These are phyloP conservation scores for Phrynocephalus versicolor DNA, from an alignment of 2,113 vertebrate genomes.

Conservation along the genomic window DNA sequence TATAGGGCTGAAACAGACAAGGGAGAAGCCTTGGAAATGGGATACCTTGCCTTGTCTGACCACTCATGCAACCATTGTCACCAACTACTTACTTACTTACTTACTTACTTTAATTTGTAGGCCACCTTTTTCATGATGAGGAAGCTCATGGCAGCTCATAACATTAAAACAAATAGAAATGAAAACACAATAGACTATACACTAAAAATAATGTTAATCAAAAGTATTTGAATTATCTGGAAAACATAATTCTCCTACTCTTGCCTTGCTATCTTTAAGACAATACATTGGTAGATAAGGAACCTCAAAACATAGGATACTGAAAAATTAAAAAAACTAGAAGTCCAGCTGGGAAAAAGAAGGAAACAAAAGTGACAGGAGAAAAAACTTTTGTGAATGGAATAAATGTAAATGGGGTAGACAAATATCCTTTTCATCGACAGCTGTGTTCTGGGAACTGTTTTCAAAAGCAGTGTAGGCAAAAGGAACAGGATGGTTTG, in stretches of 20 bases:
- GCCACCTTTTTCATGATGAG: too few species aligned
- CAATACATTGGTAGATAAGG: not conserved
- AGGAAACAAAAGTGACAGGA: not conserved
- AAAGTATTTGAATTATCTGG: not conserved
- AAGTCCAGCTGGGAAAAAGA: slow-evolving; percentile 10
- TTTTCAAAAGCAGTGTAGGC: slow-evolving; percentile 31
- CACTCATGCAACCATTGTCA: too few species aligned
- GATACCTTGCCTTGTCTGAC: not conserved
- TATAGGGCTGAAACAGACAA: not conserved
- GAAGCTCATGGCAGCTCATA: too few species aligned
- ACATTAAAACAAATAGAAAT: too few species aligned
- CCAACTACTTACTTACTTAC: too few species aligned
- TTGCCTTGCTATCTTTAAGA: not conserved
- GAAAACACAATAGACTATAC: too few species aligned
- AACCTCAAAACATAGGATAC: not conserved
- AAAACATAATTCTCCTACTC: not conserved
- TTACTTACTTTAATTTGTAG: too few species aligned
- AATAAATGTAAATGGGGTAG: slow-evolving; percentile 9
- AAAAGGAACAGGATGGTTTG: not conserved
- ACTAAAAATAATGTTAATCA: not conserved
- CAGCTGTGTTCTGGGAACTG: slow-evolving; percentile 3
- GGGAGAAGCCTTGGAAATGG: not conserved
- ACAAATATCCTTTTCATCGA: not conserved
- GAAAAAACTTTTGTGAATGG: not conserved
- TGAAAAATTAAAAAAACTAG: slow-evolving; percentile 13